Evolutionary conservation across 1,140 invertebrate species (phyloP), one percentile per base, ranked within the genome.

Genomic region (Bombus consobrinus): DNA sequence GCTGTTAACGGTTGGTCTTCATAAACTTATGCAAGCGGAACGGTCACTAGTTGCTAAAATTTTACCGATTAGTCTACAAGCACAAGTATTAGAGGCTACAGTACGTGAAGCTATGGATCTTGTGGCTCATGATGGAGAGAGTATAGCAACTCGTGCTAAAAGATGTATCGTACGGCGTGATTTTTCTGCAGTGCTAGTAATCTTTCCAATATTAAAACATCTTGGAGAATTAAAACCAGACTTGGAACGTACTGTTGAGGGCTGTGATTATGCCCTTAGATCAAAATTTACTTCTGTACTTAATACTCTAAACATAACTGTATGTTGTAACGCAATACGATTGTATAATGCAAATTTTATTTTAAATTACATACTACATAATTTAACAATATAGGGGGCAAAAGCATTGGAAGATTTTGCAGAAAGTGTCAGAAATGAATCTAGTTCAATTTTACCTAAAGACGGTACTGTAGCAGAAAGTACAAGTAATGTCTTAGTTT

Each of bases 391-490:
- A 75, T 90, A 98, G 98, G 98, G 98, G 72, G 96, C 97, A 53
- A 98, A 98, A 95, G 97, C 98, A 37, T 95, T 99, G 86, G 98
- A 99, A 94, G 98, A 99, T 91, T 99, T 99, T 94, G 97, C 98
- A 75, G 98, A 99, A 92, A 98, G 97, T 90, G 97, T 99, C 72
- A 96, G 98, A 91, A 97, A 97, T 84, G 98, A 99, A 93, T 96
- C 97, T 22, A 97, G 98, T 59, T 97, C 97, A 9, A 97, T 97
- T 88, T 96, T 99, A 91, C 98, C 99, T 1, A 98, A 97, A 94
- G 99, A 99, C 96, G 99, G 99, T 83, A 99, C 99, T 1, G 99
- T 99, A 39, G 98, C 99, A 93, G 98, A 99, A 95, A 95, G 99
- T 69, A 99, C 98, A 6, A 98, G 97, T 76, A 99, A 99, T 94